Base-by-base conservation (phyloP, 2,888 invertebrate genomes). In the Agonum fuliginosum region DNA sequence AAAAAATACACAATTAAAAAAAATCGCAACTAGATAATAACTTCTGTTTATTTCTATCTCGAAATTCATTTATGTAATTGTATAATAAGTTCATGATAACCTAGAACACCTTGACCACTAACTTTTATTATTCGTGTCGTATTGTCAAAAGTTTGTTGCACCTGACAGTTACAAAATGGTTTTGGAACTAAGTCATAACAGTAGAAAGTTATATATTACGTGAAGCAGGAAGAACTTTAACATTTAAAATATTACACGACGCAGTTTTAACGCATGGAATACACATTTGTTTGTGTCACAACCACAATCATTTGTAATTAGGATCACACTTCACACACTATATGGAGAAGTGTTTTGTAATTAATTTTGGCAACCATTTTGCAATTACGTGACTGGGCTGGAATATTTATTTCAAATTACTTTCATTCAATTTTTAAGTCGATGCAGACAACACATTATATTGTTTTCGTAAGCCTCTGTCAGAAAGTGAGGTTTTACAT, bases 121-220 rank as follows among this genome's bases (percentile, higher is more conserved):
- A 48, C 19, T 58, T 24, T 24, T 30, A 62, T 14, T 30, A 17
- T 17, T 54, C 12, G 14, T 22, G 58, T 30, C 10, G 34, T 14
- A 30, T 14, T 62, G 58, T 62, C 58, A 27, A 34, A 62, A 62
- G 30, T 62, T 27, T 62, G 17, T 62, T 62, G 58, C 19, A 30
- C 30, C 27, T 46, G 58, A 24, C 27, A 24, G 54, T 54, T 27
- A 22, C 30, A 62, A 17, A 54, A 54, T 24, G 24, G 54, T 8
- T 48, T 48, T 48, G 1, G 20, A 20, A 48, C 20, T 48, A 48
- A 27, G 19, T 5, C 48, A 19, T 27, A 6, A 30, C 30, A 1
- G 58, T 46, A 17, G 58, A 62, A 58, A 62, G 58, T 62, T 58
- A 27, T 58, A 27, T 19, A 17, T 34, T 62, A 14, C 58, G 58